A percentile compares a stretch with the other conserved stretches of the same genome.
Conservation (phyloP, 2,113 vertebrate species). For the Spermophilus dauricus region DNA sequence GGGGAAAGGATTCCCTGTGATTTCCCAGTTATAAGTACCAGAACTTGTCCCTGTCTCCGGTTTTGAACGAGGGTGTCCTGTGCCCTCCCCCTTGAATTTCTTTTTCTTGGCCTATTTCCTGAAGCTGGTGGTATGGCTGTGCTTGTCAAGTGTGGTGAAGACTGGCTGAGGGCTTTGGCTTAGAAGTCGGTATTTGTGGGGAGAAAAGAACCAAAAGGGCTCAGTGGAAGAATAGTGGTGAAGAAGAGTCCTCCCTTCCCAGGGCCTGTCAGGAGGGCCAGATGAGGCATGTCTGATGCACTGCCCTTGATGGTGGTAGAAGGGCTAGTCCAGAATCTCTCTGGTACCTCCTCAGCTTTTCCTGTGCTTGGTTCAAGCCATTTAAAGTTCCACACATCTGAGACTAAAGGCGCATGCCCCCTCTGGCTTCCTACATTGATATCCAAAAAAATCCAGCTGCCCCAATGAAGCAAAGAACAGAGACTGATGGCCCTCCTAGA, state of each 20-base stretch:
- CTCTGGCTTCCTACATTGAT: neutral
- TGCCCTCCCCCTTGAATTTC: neutral
- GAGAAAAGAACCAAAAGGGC: neutral
- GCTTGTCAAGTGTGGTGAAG: neutral
- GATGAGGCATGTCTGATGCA: neutral
- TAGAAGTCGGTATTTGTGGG: neutral
- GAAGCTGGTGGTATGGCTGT: neutral
- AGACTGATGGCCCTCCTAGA: neutral
- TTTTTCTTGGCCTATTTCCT: neutral
- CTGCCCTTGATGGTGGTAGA: neutral
- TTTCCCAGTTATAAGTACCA: neutral
- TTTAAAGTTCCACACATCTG: neutral
- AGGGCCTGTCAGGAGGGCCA: neutral
- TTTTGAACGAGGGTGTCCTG: neutral
- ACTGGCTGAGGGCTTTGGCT: neutral
- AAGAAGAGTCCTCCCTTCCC: neutral
- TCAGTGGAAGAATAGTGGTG: neutral
- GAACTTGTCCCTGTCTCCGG: neutral
- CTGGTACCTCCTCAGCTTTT: neutral
- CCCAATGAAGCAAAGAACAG: neutral
- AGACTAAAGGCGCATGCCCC: neutral
- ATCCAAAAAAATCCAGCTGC: neutral
- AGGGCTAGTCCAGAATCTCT: neutral
- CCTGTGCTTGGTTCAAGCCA: neutral
- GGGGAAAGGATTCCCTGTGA: neutral